Percentiles rank a stretch among this genome's conserved stretches.
Evolutionary conservation across 2,797 vertebrate species (phyloP).

Genomic region (Schizothorax lantsangensis): DNA sequence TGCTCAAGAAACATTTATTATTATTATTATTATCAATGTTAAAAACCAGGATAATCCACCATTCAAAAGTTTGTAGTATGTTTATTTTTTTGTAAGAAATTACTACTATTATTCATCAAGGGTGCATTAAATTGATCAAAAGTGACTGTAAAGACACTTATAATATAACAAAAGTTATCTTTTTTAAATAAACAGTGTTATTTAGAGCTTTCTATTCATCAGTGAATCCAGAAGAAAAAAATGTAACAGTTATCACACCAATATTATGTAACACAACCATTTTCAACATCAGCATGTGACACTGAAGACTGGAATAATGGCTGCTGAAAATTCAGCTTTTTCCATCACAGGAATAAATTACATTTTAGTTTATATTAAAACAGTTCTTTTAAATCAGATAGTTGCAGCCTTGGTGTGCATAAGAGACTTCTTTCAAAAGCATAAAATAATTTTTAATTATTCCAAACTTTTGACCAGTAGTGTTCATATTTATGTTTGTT

Average conservation of each 20-base stretch:
- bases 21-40: not conserved
- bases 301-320: not conserved
- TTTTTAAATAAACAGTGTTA: not conserved
- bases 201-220: not conserved
- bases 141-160: not conserved
- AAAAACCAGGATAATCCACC: not conserved
- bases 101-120: not conserved
- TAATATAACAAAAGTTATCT: not conserved
- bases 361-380: not conserved
- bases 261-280: not conserved
- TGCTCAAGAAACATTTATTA: not conserved
- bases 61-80: not conserved
- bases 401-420: not conserved
- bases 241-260: not conserved
- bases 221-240: not conserved
- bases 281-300: not conserved
- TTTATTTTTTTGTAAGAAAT: not conserved
- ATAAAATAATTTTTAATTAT: not conserved
- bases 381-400: not conserved
- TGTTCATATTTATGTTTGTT: not conserved
- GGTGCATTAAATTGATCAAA: not conserved
- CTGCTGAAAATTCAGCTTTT: not conserved
- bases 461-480: not conserved
- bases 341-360: not conserved
- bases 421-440: not conserved